Base-by-base conservation (phyloP, 2,113 vertebrate genomes). In the Laterallus jamaicensis region DNA sequence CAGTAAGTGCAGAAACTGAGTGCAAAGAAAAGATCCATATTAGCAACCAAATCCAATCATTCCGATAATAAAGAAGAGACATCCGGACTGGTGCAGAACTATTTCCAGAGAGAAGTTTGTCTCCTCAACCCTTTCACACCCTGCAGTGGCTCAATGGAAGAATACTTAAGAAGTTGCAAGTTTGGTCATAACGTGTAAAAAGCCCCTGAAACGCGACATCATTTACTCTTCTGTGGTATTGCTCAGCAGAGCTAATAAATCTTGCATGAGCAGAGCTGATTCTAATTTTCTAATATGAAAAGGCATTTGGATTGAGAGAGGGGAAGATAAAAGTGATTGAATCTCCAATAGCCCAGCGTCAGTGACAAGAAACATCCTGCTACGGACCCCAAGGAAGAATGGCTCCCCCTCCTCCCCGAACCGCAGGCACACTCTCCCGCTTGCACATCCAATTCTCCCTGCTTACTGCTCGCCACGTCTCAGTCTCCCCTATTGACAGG, bases 231-330 rank as follows among this genome's bases (percentile, higher is more conserved):
- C 77, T 93, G 97, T 98, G 97, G 75, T 94, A 98, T 97, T 98
- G 97, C 96, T 98, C 97, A 97, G 97, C 97, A 98, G 97, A 98
- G 97, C 98, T 98, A 98, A 98, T 98, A 98, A 98, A 98, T 98
- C 98, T 98, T 98, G 98, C 97, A 98, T 98, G 98, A 98, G 97
- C 97, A 98, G 97, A 97, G 97, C 98, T 95, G 96, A 98, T 98
- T 98, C 98, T 98, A 98, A 98, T 98, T 98, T 98, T 98, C 98
- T 98, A 98, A 98, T 98, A 98, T 98, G 98, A 98, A 98, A 98
- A 98, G 97, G 98, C 97, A 98, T 98, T 98, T 98, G 98, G 98
- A 98, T 97, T 97, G 98, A 98, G 98, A 98, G 97, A 97, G 95
- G 97, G 96, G 95, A 97, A 98, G 98, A 98, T 98, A 98, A 98